These are phyloP conservation scores for Nemotelus pantherinus DNA, from an alignment of 2,888 invertebrate species.

Conservation along the genomic window DNA sequence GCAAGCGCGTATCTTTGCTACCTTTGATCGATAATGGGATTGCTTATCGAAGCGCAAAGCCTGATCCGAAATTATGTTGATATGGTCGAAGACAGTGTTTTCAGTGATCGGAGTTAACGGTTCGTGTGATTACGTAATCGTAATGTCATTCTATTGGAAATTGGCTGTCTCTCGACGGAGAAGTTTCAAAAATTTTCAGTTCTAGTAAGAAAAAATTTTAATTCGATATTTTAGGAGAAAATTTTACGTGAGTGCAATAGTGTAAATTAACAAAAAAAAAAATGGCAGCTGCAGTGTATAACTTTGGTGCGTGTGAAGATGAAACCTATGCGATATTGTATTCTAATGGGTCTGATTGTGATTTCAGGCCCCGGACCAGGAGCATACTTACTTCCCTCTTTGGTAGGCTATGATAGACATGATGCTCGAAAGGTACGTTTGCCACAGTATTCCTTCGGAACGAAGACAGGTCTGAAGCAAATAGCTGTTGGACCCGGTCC, in stretches of 20 bases:
- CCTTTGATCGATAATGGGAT: too few species aligned
- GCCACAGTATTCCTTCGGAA: slow-evolving; percentile 63
- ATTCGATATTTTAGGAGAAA: background rate
- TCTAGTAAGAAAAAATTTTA: background rate
- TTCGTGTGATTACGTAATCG: background rate
- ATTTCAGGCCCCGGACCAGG: slow-evolving; percentile 70
- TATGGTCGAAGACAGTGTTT: slow-evolving; percentile 6
- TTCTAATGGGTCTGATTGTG: background rate
- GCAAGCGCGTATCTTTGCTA: too few species aligned
- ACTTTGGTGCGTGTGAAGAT: too few species aligned
- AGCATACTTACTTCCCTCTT: slow-evolving; percentile 68
- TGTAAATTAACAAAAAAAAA: background rate
- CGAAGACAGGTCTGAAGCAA: slow-evolving; percentile 46
- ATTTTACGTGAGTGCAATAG: background rate
- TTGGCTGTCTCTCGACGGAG: background rate
- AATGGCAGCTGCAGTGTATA: background rate
- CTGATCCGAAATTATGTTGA: slow-evolving; percentile 3
- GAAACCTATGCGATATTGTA: too few species aligned
- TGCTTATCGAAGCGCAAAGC: background rate
- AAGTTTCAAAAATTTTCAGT: too few species aligned
- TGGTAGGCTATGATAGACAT: slow-evolving; percentile 69
- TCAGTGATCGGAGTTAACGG: slow-evolving; percentile 22
- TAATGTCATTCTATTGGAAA: slow-evolving; percentile 20
- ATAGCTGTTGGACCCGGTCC: slow-evolving; percentile 59
- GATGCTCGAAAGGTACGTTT: slow-evolving; percentile 67